Evolutionary conservation across 2,797 vertebrate species (phyloP).

Genomic region (Acanthopagrus latus): DNA sequence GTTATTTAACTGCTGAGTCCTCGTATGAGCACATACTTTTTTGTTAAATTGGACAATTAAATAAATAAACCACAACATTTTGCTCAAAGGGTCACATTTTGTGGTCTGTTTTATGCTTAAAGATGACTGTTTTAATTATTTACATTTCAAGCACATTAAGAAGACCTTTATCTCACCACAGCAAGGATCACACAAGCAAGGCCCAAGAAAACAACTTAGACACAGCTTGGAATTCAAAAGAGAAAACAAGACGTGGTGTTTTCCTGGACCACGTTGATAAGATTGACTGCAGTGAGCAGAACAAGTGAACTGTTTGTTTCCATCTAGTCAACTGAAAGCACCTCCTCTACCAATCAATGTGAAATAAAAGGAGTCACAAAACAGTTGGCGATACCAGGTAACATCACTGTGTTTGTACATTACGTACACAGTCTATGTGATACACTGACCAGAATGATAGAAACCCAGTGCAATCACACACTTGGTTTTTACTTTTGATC

Average conservation of each 20-base stretch:
- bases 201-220: conserved; percentile 5
- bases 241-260: background rate
- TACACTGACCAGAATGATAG: background rate
- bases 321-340: background rate
- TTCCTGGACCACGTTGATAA: background rate
- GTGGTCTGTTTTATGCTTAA: conserved; percentile 1
- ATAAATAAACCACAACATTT: background rate
- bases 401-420: background rate
- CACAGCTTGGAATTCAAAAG: background rate
- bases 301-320: background rate
- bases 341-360: background rate
- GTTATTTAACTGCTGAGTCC: background rate
- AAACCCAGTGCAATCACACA: background rate
- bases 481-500: background rate
- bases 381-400: background rate
- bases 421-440: no score
- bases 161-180: background rate
- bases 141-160: background rate
- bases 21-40: background rate
- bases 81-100: background rate
- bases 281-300: background rate
- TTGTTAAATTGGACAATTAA: background rate
- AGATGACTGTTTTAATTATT: background rate
- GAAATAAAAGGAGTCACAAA: background rate
- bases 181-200: background rate